Conservation (phyloP, 2,797 vertebrate species). For the Mus minutoides region DNA sequence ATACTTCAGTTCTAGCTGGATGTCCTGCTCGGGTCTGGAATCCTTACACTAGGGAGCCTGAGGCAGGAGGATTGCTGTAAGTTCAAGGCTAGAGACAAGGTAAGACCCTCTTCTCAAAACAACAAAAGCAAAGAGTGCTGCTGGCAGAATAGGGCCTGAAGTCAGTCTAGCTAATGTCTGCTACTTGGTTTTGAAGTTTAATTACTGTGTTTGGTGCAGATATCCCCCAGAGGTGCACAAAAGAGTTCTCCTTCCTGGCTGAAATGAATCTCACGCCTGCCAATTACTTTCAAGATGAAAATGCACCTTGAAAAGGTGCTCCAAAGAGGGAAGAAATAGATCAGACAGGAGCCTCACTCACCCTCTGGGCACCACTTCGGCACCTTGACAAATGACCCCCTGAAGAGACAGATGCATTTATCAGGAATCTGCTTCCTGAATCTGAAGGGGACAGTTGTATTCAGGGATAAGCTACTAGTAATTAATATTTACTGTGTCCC, state of each 20-base stretch:
- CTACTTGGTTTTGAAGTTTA: constrained; percentile 14
- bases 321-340: background rate
- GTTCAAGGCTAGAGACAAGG: background rate
- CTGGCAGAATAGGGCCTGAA: background rate
- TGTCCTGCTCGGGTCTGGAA: background rate
- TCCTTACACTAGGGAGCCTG: background rate
- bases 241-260: constrained; percentile 30
- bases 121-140: background rate
- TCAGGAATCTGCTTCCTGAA: constrained; percentile 61
- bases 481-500: constrained; percentile 69
- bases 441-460: constrained; percentile 45
- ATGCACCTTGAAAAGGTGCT: constrained; percentile 62
- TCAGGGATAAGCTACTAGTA: constrained; percentile 64
- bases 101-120: background rate
- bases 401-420: constrained; percentile 35
- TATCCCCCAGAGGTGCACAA: background rate
- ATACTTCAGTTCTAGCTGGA: background rate
- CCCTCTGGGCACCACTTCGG: background rate
- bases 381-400: constrained; percentile 53
- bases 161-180: background rate
- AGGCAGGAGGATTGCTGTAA: background rate
- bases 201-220: constrained; percentile 17
- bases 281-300: constrained; percentile 56
- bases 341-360: background rate
- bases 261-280: constrained; percentile 44